Percentiles rank a stretch among this genome's conserved stretches.
Conservation (phyloP, 2,797 vertebrate genomes). For the Ispidina picta region DNA sequence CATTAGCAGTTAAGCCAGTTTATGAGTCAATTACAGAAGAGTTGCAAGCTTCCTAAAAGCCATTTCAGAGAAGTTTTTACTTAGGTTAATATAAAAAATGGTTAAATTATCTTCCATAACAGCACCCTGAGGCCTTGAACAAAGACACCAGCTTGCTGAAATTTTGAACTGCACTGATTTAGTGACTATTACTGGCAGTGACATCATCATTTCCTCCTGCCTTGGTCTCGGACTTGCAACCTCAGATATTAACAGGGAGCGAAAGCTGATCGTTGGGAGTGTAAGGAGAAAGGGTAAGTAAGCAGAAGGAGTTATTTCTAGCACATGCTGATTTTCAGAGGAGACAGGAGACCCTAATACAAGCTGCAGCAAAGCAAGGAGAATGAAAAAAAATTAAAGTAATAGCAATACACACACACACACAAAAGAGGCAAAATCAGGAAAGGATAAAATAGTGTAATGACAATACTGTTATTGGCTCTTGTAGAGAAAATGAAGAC, state of each 20-base stretch:
- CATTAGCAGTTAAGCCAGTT: conserved; percentile 29
- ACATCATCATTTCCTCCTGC: neutral
- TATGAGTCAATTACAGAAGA: conserved; percentile 19
- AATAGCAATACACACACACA: neutral
- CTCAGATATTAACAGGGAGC: neutral
- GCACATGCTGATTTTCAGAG: neutral
- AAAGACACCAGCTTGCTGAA: neutral
- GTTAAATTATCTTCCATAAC: neutral
- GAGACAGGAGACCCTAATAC: neutral
- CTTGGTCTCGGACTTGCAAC: neutral
- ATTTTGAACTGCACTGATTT: neutral
- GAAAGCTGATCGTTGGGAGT: neutral
- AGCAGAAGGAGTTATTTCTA: neutral
- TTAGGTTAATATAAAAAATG: neutral
- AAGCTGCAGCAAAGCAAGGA: neutral
- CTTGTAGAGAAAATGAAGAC: neutral
- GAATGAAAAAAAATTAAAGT: neutral
- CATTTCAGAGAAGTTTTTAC: conserved; percentile 15
- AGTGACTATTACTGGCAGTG: neutral
- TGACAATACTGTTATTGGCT: neutral
- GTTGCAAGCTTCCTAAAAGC: conserved; percentile 22
- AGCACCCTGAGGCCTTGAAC: neutral
- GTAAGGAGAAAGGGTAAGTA: neutral
- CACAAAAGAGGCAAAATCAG: neutral
- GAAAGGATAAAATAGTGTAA: neutral